Evolutionary conservation across 2,113 vertebrate genomes (phyloP).

Genomic region (Puntigrus tetrazona): DNA sequence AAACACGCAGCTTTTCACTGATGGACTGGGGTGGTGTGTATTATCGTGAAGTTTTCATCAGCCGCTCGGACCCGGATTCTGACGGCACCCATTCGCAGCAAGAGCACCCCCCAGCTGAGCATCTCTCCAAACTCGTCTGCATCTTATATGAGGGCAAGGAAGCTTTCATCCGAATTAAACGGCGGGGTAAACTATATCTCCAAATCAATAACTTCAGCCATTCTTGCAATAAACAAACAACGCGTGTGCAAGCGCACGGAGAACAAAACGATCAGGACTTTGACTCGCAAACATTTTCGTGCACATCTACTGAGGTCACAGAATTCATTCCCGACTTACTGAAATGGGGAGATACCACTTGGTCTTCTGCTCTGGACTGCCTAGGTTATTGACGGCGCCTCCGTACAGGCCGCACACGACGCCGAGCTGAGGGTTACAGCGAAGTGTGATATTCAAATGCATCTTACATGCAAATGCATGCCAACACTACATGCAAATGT

Average conservation of each 20-base stretch:
- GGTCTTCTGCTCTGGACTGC: conserved; percentile 63
- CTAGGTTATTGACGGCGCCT: conserved; percentile 67
- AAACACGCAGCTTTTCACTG: neutral
- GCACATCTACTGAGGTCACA: neutral
- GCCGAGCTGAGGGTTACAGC: conserved; percentile 68
- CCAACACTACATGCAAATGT: conserved; percentile 4
- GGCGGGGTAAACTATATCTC: neutral
- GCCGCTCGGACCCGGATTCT: neutral
- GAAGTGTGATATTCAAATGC: conserved; percentile 4
- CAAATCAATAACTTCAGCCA: neutral
- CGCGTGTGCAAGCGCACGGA: neutral
- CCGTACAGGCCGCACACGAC: conserved; percentile 71
- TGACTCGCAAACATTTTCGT: neutral
- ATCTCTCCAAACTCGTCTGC: no score
- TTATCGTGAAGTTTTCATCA: neutral
- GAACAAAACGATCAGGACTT: neutral
- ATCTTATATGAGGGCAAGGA: neutral
- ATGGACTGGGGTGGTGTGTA: neutral
- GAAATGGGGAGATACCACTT: conserved; percentile 69
- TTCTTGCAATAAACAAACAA: neutral
- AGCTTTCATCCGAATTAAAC: no score
- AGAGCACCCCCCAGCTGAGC: neutral
- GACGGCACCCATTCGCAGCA: neutral
- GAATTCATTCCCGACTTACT: conserved; percentile 49
- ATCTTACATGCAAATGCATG: conserved; percentile 1